Base-by-base conservation (phyloP, 2,797 vertebrate species). In the Delichon dasypus region DNA sequence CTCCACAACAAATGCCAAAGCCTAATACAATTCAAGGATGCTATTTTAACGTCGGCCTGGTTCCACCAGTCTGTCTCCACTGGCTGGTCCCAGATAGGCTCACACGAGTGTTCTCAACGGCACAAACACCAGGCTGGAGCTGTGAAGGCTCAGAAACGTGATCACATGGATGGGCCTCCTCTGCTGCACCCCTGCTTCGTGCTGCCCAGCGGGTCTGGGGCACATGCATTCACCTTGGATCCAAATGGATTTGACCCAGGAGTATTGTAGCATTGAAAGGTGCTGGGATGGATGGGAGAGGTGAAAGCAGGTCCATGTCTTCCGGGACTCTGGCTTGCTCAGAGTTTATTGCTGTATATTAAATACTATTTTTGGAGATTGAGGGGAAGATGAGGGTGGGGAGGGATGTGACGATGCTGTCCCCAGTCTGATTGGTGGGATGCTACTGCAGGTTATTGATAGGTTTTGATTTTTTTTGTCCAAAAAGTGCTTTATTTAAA, bases 401-500 rank as follows among this genome's bases (percentile, higher is more conserved):
- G 85, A 75, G 86, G 93, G 93, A 26, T 76, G 66, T 40, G 74
- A 82, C 0, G 0, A 42, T 13, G 3, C 64, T 91, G 72, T 93
- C 64, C 72, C 22, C 48, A 26, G 80, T 74, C 79, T 94, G 88
- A 85, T 78, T 81, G 45, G 40, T 81, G 89, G 80, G 47, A 60
- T 2, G 16, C 36, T 90, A 47, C 77, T 90, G 92, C 89, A 87
- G 71, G 44, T 87, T 89, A 54, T 55, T 61, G 54, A 65, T 62
- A 72, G 22, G 16, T 40, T 85, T 87, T 61, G 53, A 32, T 34
- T 54, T 42, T 42, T 57, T 74, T 38, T 55, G 13, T 38, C 20
- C 51, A 20, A 47, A 70, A 86, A 93, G 89, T 94, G 91, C 96
- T 97, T 97, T 96, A 94, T 97, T 96, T 68, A 85, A 86, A 38